A percentile compares a stretch with the other conserved stretches of the same genome.
Evolutionary conservation across 2,113 vertebrate species (phyloP).

Genomic region (Corvus moneduloides): DNA sequence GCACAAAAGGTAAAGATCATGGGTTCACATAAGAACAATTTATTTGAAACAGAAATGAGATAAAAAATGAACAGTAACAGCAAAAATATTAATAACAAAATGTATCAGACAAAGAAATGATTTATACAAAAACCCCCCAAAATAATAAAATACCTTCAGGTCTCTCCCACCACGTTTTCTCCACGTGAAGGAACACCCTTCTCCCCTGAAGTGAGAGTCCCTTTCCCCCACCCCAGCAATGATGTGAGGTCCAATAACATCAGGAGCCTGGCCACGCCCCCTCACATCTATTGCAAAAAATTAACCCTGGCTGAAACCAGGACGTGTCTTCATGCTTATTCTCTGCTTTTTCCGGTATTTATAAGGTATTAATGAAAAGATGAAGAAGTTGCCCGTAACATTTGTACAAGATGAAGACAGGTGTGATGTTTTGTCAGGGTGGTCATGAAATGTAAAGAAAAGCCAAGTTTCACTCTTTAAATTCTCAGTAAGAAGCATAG

Average conservation of each 20-base stretch:
- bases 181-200: not conserved
- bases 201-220: not conserved
- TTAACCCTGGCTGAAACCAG: not conserved
- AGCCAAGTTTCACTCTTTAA: not conserved
- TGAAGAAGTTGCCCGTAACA: not conserved
- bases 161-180: not conserved
- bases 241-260: not conserved
- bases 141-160: not conserved
- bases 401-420: not conserved
- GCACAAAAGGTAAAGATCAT: not conserved
- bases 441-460: not conserved
- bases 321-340: not conserved
- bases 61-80: not conserved
- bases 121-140: not conserved
- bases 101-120: not conserved
- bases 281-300: not conserved
- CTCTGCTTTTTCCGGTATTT: not conserved
- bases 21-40: not conserved
- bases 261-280: fast-evolving
- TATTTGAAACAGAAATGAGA: not conserved
- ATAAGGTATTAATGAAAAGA: not conserved
- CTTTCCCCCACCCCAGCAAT: not conserved
- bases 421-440: not conserved
- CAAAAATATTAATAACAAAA: not conserved
- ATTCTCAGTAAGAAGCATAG: not conserved